Evolutionary conservation across 1,140 invertebrate genomes (phyloP).

Genomic region (Drosophila paulistorum): DNA sequence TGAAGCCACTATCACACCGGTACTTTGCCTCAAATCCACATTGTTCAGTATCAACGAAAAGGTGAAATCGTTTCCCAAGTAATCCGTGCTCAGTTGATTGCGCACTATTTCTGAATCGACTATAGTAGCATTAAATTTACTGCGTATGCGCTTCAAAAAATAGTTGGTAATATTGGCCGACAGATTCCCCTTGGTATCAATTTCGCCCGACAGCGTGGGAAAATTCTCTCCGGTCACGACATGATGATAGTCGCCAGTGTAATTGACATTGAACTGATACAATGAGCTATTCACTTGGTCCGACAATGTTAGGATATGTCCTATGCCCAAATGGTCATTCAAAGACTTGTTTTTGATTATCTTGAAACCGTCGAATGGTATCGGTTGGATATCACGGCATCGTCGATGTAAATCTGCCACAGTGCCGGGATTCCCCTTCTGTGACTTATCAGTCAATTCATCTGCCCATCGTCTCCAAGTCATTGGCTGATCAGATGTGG

Average conservation of each 20-base stretch:
- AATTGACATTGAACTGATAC: conserved; percentile 28
- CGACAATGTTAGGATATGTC: conserved; percentile 22
- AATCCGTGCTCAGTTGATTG: conserved; percentile 17
- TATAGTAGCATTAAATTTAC: conserved; percentile 14
- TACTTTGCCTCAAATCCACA: conserved; percentile 9
- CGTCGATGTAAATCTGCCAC: conserved; percentile 28
- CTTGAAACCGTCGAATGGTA: conserved; percentile 32
- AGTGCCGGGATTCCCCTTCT: conserved; percentile 24
- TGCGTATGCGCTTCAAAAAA: conserved; percentile 11
- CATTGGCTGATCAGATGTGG: too few species aligned
- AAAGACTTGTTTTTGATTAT: conserved; percentile 11
- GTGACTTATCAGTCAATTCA: too few species aligned
- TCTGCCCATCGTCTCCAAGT: too few species aligned
- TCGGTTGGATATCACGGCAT: conserved; percentile 29
- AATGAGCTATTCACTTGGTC: neutral
- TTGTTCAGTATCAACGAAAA: conserved; percentile 32
- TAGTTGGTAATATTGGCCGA: conserved; percentile 19
- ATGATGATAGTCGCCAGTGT: neutral
- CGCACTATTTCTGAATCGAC: neutral
- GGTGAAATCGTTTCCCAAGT: conserved; percentile 28
- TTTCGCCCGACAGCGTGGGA: conserved; percentile 16
- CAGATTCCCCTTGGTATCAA: conserved; percentile 34
- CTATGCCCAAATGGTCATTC: conserved; percentile 14
- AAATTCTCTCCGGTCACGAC: conserved; percentile 15
- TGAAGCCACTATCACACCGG: conserved; percentile 29